Evolutionary conservation across 1,140 invertebrate genomes (phyloP).

Genomic region (Lucilia cuprina): DNA sequence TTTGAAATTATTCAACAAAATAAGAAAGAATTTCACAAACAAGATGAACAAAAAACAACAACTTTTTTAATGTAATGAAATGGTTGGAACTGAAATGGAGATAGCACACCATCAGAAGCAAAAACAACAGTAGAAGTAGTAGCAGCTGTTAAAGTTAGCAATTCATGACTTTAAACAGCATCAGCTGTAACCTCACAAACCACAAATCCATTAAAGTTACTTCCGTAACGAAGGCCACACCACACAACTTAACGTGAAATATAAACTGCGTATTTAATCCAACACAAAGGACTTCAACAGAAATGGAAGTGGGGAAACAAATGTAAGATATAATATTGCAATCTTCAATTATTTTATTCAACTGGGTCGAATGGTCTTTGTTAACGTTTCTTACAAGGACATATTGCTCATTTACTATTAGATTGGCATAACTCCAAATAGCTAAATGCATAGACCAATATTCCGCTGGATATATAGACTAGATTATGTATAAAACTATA

Average conservation of each 20-base stretch:
- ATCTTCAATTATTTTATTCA: too few relatives aligned
- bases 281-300: not conserved
- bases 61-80: not conserved
- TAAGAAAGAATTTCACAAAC: not conserved
- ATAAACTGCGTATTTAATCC: not conserved
- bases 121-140: not conserved
- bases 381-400: too few relatives aligned
- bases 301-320: not conserved
- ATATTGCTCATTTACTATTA: too few relatives aligned
- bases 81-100: not conserved
- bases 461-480: too few relatives aligned
- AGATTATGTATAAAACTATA: too few relatives aligned
- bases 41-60: not conserved
- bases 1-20: not conserved
- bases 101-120: not conserved
- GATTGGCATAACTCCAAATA: too few relatives aligned
- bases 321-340: too few relatives aligned
- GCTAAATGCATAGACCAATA: too few relatives aligned
- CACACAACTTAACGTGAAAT: not conserved
- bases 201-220: slow-evolving; percentile 9
- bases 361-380: too few relatives aligned
- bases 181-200: not conserved
- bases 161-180: slow-evolving; percentile 7
- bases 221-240: slow-evolving; percentile 10
- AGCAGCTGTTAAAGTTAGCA: slow-evolving; percentile 1